These are phyloP conservation scores for Itoplectis maculator DNA, from an alignment of 2,888 invertebrate genomes.

Conservation along the genomic window DNA sequence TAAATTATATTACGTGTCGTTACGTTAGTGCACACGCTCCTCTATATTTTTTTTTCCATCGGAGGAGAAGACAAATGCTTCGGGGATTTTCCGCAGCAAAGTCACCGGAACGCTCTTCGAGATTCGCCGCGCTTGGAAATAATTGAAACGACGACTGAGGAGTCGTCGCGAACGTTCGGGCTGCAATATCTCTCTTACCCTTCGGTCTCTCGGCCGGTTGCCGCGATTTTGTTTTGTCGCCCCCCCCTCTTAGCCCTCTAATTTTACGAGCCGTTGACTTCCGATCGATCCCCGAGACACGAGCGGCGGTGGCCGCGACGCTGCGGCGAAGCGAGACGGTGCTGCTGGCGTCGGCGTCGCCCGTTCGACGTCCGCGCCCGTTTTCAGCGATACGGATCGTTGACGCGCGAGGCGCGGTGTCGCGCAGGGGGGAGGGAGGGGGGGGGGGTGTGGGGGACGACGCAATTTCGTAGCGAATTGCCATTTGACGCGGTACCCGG, in stretches of 20 bases:
- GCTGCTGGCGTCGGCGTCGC: slow-evolving; percentile 59
- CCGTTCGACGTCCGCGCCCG: slow-evolving; percentile 57
- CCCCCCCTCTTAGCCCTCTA: slow-evolving; percentile 76
- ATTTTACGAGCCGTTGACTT: slow-evolving; percentile 84
- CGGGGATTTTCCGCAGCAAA: slow-evolving; percentile 43
- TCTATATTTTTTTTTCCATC: slow-evolving; percentile 56
- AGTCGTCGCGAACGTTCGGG: neutral
- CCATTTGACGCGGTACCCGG: slow-evolving; percentile 73
- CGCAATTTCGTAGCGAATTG: slow-evolving; percentile 73
- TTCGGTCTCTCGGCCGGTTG: slow-evolving; percentile 48
- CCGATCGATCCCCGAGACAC: slow-evolving; percentile 78
- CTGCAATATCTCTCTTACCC: slow-evolving; percentile 23
- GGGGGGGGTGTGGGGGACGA: too few species aligned
- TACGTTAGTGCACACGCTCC: slow-evolving; percentile 5
- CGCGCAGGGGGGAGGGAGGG: too few species aligned
- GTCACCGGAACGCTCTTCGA: slow-evolving; percentile 53
- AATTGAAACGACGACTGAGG: slow-evolving; percentile 69
- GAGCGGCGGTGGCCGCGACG: slow-evolving; percentile 25
- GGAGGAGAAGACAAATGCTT: slow-evolving; percentile 54
- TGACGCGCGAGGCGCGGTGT: too few species aligned
- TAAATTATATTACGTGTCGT: slow-evolving; percentile 52
- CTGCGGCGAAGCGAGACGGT: slow-evolving; percentile 25
- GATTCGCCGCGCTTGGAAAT: slow-evolving; percentile 66
- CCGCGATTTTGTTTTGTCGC: slow-evolving; percentile 75
- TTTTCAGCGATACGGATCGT: slow-evolving; percentile 73